Evolutionary conservation across 1,140 invertebrate genomes (phyloP), one percentile per base, ranked within the genome.

Genomic region (Trichonephila clavipes): DNA sequence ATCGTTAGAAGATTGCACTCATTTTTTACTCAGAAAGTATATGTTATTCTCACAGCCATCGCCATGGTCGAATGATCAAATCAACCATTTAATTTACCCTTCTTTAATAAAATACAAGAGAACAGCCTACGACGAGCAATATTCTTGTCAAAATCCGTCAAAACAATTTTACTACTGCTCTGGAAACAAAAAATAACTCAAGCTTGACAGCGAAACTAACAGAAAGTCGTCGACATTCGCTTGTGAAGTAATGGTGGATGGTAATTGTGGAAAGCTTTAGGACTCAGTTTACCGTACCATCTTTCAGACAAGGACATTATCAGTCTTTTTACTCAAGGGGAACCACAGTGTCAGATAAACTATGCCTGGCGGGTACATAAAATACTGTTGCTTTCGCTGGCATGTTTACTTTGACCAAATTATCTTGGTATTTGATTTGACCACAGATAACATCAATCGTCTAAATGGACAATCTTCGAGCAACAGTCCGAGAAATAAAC

Each of bases 391-490:
- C 72, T 77, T 77, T 77, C 72, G 72, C 28, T 77, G 72, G 34
- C 72, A 77, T 77, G 72, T 77, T 77, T 77, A 77, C 28, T 77
- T 77, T 77, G 72, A 77, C 72, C 72, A 34, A 77, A 77, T 77
- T 34, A 40, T 77, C 72, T 28, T 77, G 34, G 24, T 69, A 69
- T 69, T 69, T 28, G n/a, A 69, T 69, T 69, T 69, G 8, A 69
- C 51, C 51, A 18, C 18, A 64, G 62, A 64, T 64, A 19, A 21
- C 62, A 19, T 19, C 5, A 14, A 64, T 64, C 18, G 62, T 19
- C 21, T 64, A 64, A 64, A 21, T 64, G 62, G 62, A 64, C 16
- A 64, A 64, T 19, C 21, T 64, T 64, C 19, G 21, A 21, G 16
- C 51, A 51, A 51, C 51, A 51, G 10, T 12, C 51, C 7, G 0